Conservation (phyloP, 2,113 vertebrate species). For the Centropus bengalensis region DNA sequence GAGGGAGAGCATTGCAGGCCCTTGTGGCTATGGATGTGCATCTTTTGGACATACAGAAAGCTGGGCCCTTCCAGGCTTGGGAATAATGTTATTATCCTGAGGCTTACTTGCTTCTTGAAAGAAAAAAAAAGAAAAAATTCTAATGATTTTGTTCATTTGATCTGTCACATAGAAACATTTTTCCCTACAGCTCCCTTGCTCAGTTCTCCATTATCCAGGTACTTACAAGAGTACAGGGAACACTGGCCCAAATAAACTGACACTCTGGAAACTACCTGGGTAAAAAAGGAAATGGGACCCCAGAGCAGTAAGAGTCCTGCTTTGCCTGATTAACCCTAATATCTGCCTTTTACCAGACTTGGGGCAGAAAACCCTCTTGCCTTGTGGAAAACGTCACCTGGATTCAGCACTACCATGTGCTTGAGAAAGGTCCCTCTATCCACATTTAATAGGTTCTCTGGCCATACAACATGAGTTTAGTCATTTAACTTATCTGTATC, state of each 20-base stretch:
- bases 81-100: neutral
- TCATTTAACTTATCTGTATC: neutral
- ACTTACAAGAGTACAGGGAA: neutral
- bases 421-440: neutral
- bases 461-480: neutral
- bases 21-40: neutral
- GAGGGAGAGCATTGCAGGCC: neutral
- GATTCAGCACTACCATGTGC: neutral
- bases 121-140: neutral
- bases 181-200: neutral
- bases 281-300: neutral
- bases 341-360: neutral
- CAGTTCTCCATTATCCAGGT: neutral
- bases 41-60: neutral
- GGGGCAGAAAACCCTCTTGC: neutral
- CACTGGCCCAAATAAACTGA: accelerated
- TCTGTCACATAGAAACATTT: neutral
- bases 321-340: neutral
- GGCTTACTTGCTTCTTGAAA: neutral
- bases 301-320: neutral
- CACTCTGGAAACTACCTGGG: neutral
- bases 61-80: neutral
- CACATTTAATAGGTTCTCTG: neutral
- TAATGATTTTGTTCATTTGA: neutral
- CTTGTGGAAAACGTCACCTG: neutral